Evolutionary conservation across 2,797 vertebrate species (phyloP), one percentile per base, ranked within the genome.

Genomic region (Hemibagrus guttatus): DNA sequence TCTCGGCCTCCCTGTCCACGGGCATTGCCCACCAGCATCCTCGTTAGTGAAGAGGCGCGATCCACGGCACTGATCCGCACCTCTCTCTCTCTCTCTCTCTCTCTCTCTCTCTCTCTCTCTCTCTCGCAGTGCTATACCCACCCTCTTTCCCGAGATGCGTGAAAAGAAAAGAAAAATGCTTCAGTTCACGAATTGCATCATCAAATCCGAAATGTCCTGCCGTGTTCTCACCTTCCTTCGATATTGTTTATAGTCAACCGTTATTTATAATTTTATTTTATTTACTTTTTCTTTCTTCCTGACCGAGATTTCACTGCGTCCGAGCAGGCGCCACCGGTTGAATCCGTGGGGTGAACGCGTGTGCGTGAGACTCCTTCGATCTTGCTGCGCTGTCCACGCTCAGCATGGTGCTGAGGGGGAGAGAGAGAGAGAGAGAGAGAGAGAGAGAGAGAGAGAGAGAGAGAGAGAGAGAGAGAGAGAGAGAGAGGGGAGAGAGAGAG

Each of bases 21-120:
- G 97, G 97, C 98, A 99, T 99, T 97, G 97, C 97, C 97, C 97
- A 96, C 95, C 96, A 97, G 97, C 98, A 99, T 99, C 97, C 97
- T 99, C 96, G 95, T 94, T 94, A 95, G 94, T 92, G 95, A 91
- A 95, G 93, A 85, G 84, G 84, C 72, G 92, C 93, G 95, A 95
- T 96, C 95, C 93, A 92, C 90, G 91, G 83, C 88, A 54, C 56
- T 61, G 84, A 93, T 93, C 89, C 91, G 91, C 91, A 83, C 83
- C 87, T 49, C 69, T 52, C 56, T 75, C 83, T 74, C 83, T 84
- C 69, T 75, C 17, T 46, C 56, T 75, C 69, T 49, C 56, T 63
- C 35, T 26, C 23, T 69, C 64, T 31, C 23, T 49, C 59, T 11
- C 76, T 17, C 28, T 76, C 49, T 76, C 26, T 76, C 54, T 13